Evolutionary conservation across 2,797 vertebrate genomes (phyloP), one percentile per base, ranked within the genome.

Genomic region (Aselliscus stoliczkanus): DNA sequence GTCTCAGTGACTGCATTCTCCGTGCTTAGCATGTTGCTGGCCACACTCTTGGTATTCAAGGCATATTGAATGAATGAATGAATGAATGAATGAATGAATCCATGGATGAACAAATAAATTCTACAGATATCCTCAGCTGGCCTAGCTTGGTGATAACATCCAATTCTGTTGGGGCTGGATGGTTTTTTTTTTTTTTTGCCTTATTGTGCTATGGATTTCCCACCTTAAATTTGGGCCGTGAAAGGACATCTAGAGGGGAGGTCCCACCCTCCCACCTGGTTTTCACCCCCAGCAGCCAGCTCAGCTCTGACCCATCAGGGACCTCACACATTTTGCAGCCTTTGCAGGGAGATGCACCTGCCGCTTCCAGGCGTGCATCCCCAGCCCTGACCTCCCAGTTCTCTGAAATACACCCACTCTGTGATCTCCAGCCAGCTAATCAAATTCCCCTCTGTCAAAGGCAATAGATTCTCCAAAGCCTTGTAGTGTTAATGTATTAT

Each of bases 401-500:
- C 65, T 21, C 80, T 81, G 84, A 73, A 94, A 77, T 58, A 72
- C 0, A 52, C 37, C 54, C 44, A 5, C 50, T 75, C 64, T 95
- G 65, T 83, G 89, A 96, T 97, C 89, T 90, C 72, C 69, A 97
- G 88, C 79, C 88, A 88, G 81, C 79, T 81, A 64, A 90, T 94
- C 96, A 52, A 65, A 88, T 94, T 76, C 65, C 67, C 83, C 72
- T 39, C 72, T 39, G 93, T 96, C 97, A 94, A 94, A 93, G 42
- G 97, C 96, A 92, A 90, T 76, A 76, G 75, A 92, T 76, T 72
- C 83, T 95, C 92, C 72, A 90, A 96, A 87, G 73, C 75, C 93
- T 96, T 58, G 56, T 83, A 50, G 52, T 70, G 67, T 62, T 84
- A 75, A 97, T 98, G 97, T 90, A 97, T 97, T 97, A 97, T 97